A percentile compares a stretch with the other conserved stretches of the same genome.
Evolutionary conservation across 2,888 invertebrate genomes (phyloP).

Genomic region (Pristionchus arcanus): DNA sequence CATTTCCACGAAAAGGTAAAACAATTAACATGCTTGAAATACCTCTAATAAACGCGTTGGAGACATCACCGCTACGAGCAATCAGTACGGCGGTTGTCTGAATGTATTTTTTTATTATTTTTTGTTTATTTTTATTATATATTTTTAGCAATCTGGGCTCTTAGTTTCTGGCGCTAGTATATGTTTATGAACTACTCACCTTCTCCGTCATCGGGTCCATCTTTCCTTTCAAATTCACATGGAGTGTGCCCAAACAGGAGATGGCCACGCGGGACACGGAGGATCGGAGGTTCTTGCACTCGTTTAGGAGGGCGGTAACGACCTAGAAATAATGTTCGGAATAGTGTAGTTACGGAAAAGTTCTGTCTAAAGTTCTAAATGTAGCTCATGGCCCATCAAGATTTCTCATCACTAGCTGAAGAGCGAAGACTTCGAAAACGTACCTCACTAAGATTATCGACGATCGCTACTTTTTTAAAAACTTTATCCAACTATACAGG

Average conservation of each 20-base stretch:
- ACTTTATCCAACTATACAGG: too few relatives aligned
- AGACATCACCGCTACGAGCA: conserved; percentile 85
- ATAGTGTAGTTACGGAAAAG: neutral
- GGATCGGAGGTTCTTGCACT: conserved; percentile 89
- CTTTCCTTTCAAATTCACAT: conserved; percentile 82
- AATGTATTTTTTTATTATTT: neutral
- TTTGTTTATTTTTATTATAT: neutral
- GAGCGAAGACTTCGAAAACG: neutral
- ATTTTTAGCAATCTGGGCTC: too few relatives aligned
- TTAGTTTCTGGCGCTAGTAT: too few relatives aligned
- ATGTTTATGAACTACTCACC: conserved; percentile 56
- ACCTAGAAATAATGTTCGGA: conserved; percentile 58
- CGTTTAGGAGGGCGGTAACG: conserved; percentile 63
- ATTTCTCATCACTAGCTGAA: neutral
- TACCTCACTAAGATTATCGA: too few relatives aligned
- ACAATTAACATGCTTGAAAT: neutral
- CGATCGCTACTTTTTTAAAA: too few relatives aligned
- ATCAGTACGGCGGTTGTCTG: conserved; percentile 68
- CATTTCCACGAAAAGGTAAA: neutral
- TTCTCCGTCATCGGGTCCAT: conserved; percentile 83
- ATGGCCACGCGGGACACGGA: conserved; percentile 94
- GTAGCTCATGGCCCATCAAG: neutral
- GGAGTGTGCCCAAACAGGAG: conserved; percentile 88
- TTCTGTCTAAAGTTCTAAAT: neutral
- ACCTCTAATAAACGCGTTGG: conserved; percentile 90